A percentile compares a stretch with the other conserved stretches of the same genome.
phyloP scores from a whole-genome alignment of 2,113 vertebrate species.

The Calonectris borealis region DNA sequence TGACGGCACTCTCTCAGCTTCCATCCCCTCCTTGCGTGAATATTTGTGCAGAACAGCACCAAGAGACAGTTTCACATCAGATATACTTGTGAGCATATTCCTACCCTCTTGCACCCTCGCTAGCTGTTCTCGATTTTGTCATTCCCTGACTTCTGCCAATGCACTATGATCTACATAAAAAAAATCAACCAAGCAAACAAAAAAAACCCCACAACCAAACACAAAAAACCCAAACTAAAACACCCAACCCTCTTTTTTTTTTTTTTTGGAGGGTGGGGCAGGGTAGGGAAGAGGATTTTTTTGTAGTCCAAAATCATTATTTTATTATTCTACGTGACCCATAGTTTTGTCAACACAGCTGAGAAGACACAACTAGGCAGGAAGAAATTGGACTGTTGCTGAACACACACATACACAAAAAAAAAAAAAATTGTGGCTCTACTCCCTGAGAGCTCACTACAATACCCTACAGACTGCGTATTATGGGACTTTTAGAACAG shows the following conservation, averaged over 20 bases:
- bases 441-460: not conserved
- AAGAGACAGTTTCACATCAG: not conserved
- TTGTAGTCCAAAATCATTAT: not conserved
- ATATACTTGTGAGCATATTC: not conserved
- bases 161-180: not conserved
- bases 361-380: not conserved
- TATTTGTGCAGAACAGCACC: not conserved
- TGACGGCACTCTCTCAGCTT: not conserved
- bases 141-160: not conserved
- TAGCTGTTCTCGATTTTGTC: not conserved
- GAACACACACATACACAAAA: not conserved
- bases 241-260: fast-evolving
- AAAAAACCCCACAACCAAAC: not conserved
- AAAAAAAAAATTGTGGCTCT: not conserved
- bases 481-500: not conserved
- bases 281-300: not conserved
- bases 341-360: not conserved
- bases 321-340: not conserved
- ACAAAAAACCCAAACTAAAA: not conserved
- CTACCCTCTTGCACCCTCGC: not conserved
- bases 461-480: not conserved
- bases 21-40: not conserved
- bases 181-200: not conserved
- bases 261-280: too few relatives aligned
- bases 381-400: not conserved